Base-by-base conservation (phyloP, 1,140 invertebrate genomes). In the Aporrectodea caliginosa region DNA sequence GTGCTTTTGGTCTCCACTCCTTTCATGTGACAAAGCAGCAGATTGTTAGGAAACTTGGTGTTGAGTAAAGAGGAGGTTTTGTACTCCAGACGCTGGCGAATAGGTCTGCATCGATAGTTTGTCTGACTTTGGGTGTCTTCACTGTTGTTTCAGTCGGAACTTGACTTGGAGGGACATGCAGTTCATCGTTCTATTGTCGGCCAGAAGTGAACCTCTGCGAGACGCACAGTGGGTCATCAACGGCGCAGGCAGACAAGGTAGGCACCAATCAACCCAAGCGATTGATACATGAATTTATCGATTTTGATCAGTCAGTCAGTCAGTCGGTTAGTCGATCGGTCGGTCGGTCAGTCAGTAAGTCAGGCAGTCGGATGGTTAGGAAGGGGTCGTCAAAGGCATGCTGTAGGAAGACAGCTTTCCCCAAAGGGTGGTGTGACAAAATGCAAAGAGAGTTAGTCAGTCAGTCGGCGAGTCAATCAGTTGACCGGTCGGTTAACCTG, bases 91-190 rank as follows among this genome's bases (percentile, higher is more conserved):
- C 69, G 2, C 31, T 70, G 69, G 27, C 69, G 31, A 70, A 29
- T 70, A 1, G 69, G 1, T 30, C 27, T 30, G 31, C 1, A 70
- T 29, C 27, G 29, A 12, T 71, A 1, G 1, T 30, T 72, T 72
- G 71, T 72, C n/a, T 33, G 2, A 16, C 1, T 27, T 1, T 72
- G 12, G 31, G 6, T 2, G 12, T 72, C 34, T n/a, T n/a, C n/a
- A n/a, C 27, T 35, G 16, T 71, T 30, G 27, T 72, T 31, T 31
- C 73, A 81, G 80, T 78, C 72, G 29, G 16, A 35, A 81, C 84
- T 90, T 99, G 30, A 98, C 95, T 0, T 99, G 97, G 97, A 90
- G 97, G 83, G 97, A 98, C 86, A 95, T 99, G 92, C 96, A 98
- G 87, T 95, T 98, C 88, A 94, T 98, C 83, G 96, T 98, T 1